phyloP scores from a whole-genome alignment of 2,113 vertebrate species.

The Myotis davidii region DNA sequence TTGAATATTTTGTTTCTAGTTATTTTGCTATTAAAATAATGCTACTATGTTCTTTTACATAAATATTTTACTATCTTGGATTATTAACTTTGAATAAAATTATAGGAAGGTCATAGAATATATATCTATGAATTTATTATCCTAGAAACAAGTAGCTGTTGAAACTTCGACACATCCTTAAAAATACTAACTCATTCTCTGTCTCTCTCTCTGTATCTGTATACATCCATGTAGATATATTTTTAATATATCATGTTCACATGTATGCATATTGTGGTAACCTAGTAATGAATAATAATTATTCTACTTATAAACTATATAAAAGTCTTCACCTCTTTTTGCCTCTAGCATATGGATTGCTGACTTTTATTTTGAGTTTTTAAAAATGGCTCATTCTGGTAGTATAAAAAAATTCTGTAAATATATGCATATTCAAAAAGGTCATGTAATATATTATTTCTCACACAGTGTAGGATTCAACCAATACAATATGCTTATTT shows the following conservation, averaged over 20 bases:
- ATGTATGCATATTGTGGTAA: neutral
- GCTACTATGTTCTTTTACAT: slow-evolving; percentile 32
- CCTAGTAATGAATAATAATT: slow-evolving; percentile 9
- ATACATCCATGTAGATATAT: neutral
- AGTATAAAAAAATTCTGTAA: slow-evolving; percentile 7
- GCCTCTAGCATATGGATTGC: neutral
- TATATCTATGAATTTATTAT: slow-evolving; percentile 32
- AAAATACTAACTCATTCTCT: neutral
- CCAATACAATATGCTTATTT: slow-evolving; percentile 1
- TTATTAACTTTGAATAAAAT: slow-evolving; percentile 43
- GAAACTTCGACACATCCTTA: neutral
- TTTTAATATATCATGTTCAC: neutral
- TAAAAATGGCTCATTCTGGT: neutral
- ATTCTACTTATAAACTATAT: neutral
- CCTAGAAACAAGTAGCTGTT: neutral
- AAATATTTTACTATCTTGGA: slow-evolving; percentile 12
- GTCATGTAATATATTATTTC: neutral
- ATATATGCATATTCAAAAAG: slow-evolving; percentile 30
- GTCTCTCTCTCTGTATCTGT: neutral
- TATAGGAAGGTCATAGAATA: neutral
- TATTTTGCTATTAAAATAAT: slow-evolving; percentile 37
- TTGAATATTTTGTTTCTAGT: slow-evolving; percentile 34
- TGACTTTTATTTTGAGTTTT: slow-evolving; percentile 40
- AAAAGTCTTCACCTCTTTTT: neutral
- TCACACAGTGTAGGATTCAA: neutral